phyloP scores from a whole-genome alignment of 2,113 vertebrate genomes.

The Syrrhaptes paradoxus region DNA sequence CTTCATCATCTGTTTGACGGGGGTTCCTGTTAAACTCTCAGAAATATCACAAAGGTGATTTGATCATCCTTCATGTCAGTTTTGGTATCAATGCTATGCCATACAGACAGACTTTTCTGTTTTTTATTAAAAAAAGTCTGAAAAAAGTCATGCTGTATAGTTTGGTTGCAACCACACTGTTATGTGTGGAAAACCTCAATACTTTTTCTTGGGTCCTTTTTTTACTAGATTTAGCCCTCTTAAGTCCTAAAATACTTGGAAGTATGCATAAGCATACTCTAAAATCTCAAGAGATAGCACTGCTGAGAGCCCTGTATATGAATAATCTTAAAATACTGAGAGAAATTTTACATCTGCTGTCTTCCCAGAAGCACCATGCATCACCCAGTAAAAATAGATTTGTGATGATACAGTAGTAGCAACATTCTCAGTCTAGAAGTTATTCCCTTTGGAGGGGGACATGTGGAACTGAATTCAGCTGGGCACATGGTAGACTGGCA shows the following conservation, averaged over 20 bases:
- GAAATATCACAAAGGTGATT: neutral
- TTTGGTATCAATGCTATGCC: neutral
- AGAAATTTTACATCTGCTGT: neutral
- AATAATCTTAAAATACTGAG: constrained; percentile 8
- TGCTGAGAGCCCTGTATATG: neutral
- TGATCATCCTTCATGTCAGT: neutral
- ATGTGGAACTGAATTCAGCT: constrained; percentile 19
- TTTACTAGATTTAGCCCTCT: neutral
- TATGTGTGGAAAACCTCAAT: neutral
- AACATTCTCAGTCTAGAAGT: constrained; percentile 24
- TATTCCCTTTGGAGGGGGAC: constrained; percentile 14
- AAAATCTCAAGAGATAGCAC: neutral
- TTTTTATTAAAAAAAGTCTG: neutral
- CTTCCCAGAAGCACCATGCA: neutral
- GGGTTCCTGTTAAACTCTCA: neutral
- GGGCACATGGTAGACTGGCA: constrained; percentile 23
- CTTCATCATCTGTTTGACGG: neutral
- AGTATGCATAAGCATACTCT: neutral
- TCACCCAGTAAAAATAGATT: constrained; percentile 53
- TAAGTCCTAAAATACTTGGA: neutral
- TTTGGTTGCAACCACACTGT: neutral
- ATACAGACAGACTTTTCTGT: neutral
- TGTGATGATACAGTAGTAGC: constrained; percentile 10
- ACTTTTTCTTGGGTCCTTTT: neutral
- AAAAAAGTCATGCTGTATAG: neutral